A percentile compares a stretch with the other conserved stretches of the same genome.
These are phyloP conservation scores for Ips nitidus DNA, from an alignment of 1,140 invertebrate genomes.

Conservation along the genomic window DNA sequence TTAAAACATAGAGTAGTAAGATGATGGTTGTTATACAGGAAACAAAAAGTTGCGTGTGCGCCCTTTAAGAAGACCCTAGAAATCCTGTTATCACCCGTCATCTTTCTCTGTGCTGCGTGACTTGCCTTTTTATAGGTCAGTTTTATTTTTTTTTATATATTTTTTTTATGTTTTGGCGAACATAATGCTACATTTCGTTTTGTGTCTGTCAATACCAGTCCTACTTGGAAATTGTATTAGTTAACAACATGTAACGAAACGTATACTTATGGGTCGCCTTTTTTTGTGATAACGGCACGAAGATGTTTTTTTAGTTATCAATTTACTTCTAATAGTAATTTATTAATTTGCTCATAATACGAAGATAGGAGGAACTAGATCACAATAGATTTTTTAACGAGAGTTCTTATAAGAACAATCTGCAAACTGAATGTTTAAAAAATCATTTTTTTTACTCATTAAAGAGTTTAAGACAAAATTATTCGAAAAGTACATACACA, in stretches of 20 bases:
- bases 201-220: not conserved
- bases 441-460: too few relatives aligned
- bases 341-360: too few relatives aligned
- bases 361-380: too few relatives aligned
- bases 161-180: conserved; percentile 18
- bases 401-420: too few relatives aligned
- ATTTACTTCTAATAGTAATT: too few relatives aligned
- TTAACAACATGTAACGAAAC: not conserved
- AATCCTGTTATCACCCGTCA: conserved; percentile 67
- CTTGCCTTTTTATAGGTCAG: conserved; percentile 50
- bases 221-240: too few relatives aligned
- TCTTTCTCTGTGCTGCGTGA: conserved; percentile 69
- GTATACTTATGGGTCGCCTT: too few relatives aligned
- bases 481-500: too few relatives aligned
- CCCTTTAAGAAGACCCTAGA: conserved; percentile 68
- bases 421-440: too few relatives aligned
- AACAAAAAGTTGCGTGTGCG: conserved; percentile 62
- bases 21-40: conserved; percentile 58
- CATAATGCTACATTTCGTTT: conserved; percentile 14
- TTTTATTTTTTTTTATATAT: conserved; percentile 44
- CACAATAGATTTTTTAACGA: too few relatives aligned
- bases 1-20: conserved; percentile 40
- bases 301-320: not conserved
- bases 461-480: too few relatives aligned
- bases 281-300: not conserved